Base-by-base conservation (phyloP, 2,113 vertebrate genomes). In the Hippocampus mohnikei region DNA sequence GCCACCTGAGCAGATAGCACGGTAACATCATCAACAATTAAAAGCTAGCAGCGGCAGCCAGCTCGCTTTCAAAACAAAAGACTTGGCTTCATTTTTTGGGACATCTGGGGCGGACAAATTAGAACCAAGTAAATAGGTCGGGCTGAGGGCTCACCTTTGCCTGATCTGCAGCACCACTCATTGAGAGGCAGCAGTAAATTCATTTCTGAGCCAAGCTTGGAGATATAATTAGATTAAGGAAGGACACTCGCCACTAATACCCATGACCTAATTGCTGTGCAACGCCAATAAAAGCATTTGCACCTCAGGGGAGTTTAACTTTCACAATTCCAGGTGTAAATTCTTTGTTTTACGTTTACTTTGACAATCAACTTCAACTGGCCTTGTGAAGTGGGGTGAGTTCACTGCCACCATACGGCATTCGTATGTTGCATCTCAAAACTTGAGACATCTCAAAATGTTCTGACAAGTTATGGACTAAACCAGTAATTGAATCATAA, bases 241-340 rank as follows among this genome's bases (percentile, higher is more conserved):
- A 77, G 77, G 59, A 76, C 60, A 64, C 71, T 69, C 29, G 50
- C 73, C 70, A 71, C 48, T 48, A 29, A 72, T 66, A 72, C 52
- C 74, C 75, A 74, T 79, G 75, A 79, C 77, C 82, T 66, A 85
- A 67, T 79, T 66, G 72, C 37, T 29, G 25, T 71, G 52, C 9
- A 59, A 12, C 8, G 21, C 27, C n/a, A 55, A 42, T 3, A 16
- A 72, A 33, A 37, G 67, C 33, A n/a, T 25, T 21, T 65, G 5
- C 16, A 65, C 59, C 81, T 77, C 71, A 52, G 60, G 44, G 7
- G 46, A 66, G 33, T 33, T 29, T 37, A 60, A 53, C 8, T n/a
- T 53, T n/a, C 5, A 53, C 52, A 53, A n/a, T 53, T 53, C 1
- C 20, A n/a, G 21, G 21, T n/a, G 9, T 11, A 23, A 53, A 46